These are phyloP conservation scores for Hyperopisus bebe DNA, from an alignment of 2,113 vertebrate species.

Conservation along the genomic window DNA sequence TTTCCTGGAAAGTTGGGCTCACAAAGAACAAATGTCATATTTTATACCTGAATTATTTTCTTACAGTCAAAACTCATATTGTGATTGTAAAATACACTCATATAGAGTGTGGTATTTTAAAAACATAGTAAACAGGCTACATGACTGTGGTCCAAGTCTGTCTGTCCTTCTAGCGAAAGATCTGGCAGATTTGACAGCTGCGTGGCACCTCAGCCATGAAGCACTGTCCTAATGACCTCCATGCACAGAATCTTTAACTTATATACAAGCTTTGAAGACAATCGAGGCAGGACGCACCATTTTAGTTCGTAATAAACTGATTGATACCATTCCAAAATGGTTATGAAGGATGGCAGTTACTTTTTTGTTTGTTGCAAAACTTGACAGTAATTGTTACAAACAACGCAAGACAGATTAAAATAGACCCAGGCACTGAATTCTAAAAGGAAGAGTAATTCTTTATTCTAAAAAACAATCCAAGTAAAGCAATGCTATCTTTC, in stretches of 20 bases:
- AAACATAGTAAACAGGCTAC: not conserved
- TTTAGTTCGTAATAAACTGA: not conserved
- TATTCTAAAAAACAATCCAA: not conserved
- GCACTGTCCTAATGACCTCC: slow-evolving; percentile 39
- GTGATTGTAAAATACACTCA: not conserved
- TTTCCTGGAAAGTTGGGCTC: not conserved
- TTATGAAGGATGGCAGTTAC: not conserved
- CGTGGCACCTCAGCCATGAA: not conserved
- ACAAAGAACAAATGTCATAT: not conserved
- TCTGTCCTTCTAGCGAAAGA: not conserved
- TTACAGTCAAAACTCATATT: not conserved
- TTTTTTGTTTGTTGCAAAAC: not conserved
- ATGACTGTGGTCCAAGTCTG: not conserved
- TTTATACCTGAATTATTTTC: not conserved
- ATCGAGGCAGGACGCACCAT: not conserved
- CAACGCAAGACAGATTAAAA: not conserved
- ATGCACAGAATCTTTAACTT: not conserved
- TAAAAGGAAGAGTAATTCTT: not conserved
- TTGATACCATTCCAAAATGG: not conserved
- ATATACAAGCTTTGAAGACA: not conserved
- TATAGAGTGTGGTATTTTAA: not conserved
- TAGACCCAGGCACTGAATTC: not conserved
- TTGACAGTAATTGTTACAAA: not conserved
- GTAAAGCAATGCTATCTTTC: not conserved
- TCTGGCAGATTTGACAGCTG: not conserved